phyloP scores from a whole-genome alignment of 1,140 invertebrate genomes.

The Liolophura sinensis region DNA sequence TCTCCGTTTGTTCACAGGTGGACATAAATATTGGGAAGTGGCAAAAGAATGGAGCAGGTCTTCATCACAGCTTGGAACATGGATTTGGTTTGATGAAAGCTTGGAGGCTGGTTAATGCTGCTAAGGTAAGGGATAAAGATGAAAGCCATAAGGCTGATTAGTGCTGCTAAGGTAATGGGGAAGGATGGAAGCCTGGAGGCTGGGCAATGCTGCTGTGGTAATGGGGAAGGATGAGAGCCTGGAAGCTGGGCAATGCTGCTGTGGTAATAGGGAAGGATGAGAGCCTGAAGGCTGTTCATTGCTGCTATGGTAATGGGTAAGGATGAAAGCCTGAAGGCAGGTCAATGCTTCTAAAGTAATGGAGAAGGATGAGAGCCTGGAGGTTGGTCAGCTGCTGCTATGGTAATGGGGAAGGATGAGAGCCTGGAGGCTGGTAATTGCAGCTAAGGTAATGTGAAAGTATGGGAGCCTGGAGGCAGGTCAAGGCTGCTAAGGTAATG shows the following conservation, averaged over 20 bases:
- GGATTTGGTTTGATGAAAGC: slow-evolving; percentile 58
- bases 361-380: no score
- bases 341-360: no score
- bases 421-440: no score
- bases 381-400: no score
- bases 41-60: slow-evolving; percentile 52
- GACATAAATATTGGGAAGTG: slow-evolving; percentile 60
- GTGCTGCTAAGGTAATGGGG: slow-evolving; percentile 54
- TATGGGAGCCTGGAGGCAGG: no score
- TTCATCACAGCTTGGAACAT: slow-evolving; percentile 57
- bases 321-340: no score
- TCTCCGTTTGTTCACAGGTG: slow-evolving; percentile 35
- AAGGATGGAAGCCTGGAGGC: slow-evolving; percentile 53
- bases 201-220: slow-evolving; percentile 56
- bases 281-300: slow-evolving; percentile 54
- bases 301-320: slow-evolving; percentile 49
- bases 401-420: no score
- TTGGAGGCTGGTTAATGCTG: slow-evolving; percentile 54
- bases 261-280: slow-evolving; percentile 40
- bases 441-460: no score
- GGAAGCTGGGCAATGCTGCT: slow-evolving; percentile 54
- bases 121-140: slow-evolving; percentile 51
- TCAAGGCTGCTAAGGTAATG: no score
- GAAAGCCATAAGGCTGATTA: slow-evolving; percentile 54
- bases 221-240: slow-evolving; percentile 43